Evolutionary conservation across 2,888 invertebrate species (phyloP), one percentile per base, ranked within the genome.

Genomic region (Idaea dimidiata): DNA sequence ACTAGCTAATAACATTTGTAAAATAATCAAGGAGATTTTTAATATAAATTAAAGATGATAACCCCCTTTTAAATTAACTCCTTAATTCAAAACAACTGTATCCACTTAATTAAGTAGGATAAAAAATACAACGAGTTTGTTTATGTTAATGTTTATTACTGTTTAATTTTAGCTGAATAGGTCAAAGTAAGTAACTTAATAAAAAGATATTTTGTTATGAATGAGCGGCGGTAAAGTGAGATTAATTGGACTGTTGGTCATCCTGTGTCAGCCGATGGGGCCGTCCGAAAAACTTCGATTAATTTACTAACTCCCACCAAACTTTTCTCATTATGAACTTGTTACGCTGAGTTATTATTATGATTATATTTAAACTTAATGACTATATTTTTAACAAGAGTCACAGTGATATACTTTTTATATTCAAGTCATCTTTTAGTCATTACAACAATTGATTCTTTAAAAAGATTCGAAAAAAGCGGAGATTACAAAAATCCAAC

Each of bases 301-400:
- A 79, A 81, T 83, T 81, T 78, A 78, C 75, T 77, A 79, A 78
- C 76, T 77, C 71, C 67, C 65, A 63, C 63, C 43, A 66, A 84
- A 84, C 78, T 82, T 83, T 84, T 81, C 80, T 80, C 79, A 81
- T 84, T 79, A 79, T 72, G 66, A 77, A 75, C 74, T 74, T 72
- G 66, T 63, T 24, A 67, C 59, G 54, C 56, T 61, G 62, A 64
- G 65, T 63, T 70, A 74, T 75, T 77, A 77, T 75, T 78, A 78
- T 73, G 68, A 71, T 68, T 72, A 74, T 75, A 74, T 76, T 82
- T n/a, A n/a, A n/a, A n/a, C n/a, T n/a, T n/a, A n/a, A n/a, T n/a
- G n/a, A n/a, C n/a, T n/a, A n/a, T n/a, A n/a, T n/a, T 76, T 72
- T 71, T 69, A 73, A 62, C 17, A 54, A 60, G 56, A 57, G 60